Percentiles rank a stretch among this genome's conserved stretches.
Evolutionary conservation across 1,140 invertebrate species (phyloP).

Genomic region (Bursaphelenchus mucronatus): DNA sequence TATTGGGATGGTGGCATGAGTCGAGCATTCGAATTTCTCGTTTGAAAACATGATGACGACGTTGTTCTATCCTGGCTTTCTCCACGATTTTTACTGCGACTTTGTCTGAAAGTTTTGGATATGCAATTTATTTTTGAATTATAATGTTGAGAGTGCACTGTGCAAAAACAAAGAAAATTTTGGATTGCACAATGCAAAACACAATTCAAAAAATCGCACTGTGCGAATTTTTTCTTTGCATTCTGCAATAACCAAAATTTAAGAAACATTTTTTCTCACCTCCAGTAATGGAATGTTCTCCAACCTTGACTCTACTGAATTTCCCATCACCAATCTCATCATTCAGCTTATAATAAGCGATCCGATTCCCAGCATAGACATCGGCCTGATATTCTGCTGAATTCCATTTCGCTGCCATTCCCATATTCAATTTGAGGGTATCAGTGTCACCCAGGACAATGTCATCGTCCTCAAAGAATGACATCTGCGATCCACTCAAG

Average conservation of each 20-base stretch:
- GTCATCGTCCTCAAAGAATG: too few relatives aligned
- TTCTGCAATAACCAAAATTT: too few relatives aligned
- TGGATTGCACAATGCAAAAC: too few relatives aligned
- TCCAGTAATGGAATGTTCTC: slow-evolving; percentile 1
- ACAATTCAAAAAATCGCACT: too few relatives aligned
- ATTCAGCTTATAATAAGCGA: slow-evolving; percentile 6
- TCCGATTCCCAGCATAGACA: slow-evolving; percentile 10
- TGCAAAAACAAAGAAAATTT: too few relatives aligned
- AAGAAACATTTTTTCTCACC: neutral
- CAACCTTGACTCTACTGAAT: slow-evolving; percentile 4
- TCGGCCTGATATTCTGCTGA: neutral
- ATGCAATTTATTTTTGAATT: slow-evolving; percentile 1
- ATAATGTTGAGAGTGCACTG: too few relatives aligned
- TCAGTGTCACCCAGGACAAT: neutral
- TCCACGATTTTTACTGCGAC: slow-evolving; percentile 17
- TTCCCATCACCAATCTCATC: slow-evolving; percentile 1
- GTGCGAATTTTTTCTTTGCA: too few relatives aligned
- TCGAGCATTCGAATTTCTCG: slow-evolving; percentile 8
- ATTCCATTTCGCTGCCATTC: slow-evolving; percentile 7
- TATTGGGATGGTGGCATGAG: slow-evolving; percentile 9
- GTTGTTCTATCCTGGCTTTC: slow-evolving; percentile 10
- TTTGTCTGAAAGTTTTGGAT: slow-evolving; percentile 10
- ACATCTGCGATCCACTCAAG: too few relatives aligned
- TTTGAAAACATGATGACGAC: slow-evolving; percentile 8
- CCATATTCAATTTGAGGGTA: neutral